Conservation (phyloP, 2,797 vertebrate genomes). For the Sebastes diaconus region DNA sequence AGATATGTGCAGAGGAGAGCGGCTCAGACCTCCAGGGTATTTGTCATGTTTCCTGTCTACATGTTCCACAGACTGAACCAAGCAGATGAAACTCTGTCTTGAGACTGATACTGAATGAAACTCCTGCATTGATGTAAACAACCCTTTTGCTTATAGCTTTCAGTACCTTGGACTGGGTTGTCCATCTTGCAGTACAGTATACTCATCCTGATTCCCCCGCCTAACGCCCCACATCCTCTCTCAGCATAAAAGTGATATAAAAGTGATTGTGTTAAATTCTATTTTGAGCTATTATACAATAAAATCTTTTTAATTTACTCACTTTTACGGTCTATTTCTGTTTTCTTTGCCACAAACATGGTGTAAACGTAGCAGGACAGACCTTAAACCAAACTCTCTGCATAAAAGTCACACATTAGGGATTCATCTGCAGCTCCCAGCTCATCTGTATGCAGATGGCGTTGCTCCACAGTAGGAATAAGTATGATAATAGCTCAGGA, state of each 20-base stretch:
- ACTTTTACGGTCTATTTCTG: neutral
- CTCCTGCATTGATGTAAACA: constrained; percentile 74
- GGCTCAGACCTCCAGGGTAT: constrained; percentile 48
- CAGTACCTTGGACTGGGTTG: constrained; percentile 57
- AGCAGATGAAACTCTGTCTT: constrained; percentile 56
- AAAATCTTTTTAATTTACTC: constrained; percentile 83
- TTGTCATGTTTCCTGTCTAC: constrained; percentile 44
- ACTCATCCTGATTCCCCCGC: constrained; percentile 67
- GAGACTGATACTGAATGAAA: constrained; percentile 60
- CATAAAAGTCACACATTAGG: neutral
- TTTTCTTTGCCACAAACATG: neutral
- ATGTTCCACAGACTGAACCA: constrained; percentile 48
- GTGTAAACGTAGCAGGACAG: neutral
- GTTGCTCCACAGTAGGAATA: neutral
- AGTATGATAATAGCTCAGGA: constrained; percentile 9
- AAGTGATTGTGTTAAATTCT: constrained; percentile 86
- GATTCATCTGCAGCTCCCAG: constrained; percentile 9
- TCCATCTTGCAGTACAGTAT: constrained; percentile 60
- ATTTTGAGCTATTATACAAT: constrained; percentile 87
- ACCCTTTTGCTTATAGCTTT: constrained; percentile 68
- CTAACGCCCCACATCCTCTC: constrained; percentile 65
- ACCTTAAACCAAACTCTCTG: neutral
- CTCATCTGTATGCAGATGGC: neutral
- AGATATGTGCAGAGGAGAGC: constrained; percentile 30
- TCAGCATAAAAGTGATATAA: constrained; percentile 70